These are phyloP conservation scores for Oscheius sp. DNA, from an alignment of 2,888 invertebrate species.

Conservation along the genomic window DNA sequence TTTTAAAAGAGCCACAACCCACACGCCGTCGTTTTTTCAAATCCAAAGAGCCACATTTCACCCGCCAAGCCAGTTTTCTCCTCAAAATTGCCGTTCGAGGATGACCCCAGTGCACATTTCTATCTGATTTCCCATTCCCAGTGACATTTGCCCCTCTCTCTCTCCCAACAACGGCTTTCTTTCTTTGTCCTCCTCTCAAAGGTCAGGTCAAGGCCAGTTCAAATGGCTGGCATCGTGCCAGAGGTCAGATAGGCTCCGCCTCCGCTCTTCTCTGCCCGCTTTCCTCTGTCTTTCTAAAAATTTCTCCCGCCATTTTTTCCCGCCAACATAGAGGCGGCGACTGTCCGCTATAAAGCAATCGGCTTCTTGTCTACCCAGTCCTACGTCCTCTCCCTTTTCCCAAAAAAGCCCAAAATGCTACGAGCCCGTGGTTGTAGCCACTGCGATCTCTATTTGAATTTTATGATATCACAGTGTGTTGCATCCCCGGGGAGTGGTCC, in stretches of 20 bases:
- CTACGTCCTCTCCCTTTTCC: background rate
- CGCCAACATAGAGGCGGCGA: conserved; percentile 19
- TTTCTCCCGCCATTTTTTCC: conserved; percentile 30
- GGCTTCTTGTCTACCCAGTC: background rate
- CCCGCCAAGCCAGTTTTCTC: too few relatives aligned
- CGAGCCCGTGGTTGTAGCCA: conserved; percentile 12
- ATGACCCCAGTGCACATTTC: background rate
- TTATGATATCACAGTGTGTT: conserved; percentile 33
- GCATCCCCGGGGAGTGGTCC: conserved; percentile 22
- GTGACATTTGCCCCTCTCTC: background rate
- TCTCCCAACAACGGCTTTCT: conserved; percentile 24
- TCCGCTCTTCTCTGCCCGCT: background rate
- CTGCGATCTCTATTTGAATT: conserved; percentile 12
- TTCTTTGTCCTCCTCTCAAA: conserved; percentile 18
- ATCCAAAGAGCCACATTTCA: too few relatives aligned
- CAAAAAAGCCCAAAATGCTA: background rate
- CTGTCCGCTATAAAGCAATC: background rate
- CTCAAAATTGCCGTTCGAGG: background rate
- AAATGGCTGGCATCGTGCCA: conserved; percentile 8
- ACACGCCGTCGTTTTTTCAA: too few relatives aligned
- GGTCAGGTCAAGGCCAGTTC: conserved; percentile 31
- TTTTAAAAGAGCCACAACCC: too few relatives aligned
- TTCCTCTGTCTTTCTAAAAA: too few relatives aligned
- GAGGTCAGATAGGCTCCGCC: conserved; percentile 11
- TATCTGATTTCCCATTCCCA: background rate